Base-by-base conservation (phyloP, 2,113 vertebrate genomes). In the Oncorhynchus mykiss region DNA sequence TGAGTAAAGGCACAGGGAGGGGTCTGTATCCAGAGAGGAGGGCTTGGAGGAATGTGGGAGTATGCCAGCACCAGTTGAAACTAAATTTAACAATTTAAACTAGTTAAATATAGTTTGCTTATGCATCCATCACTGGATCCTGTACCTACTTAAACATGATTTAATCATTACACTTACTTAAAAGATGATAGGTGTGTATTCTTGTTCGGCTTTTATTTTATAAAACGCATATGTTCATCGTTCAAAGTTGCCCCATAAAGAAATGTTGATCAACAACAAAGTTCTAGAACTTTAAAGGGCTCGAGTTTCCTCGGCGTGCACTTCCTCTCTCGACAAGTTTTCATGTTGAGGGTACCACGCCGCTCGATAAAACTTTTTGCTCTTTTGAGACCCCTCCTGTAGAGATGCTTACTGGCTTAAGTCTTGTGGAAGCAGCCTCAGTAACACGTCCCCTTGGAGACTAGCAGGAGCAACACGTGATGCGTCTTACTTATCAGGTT, bases 391-490 rank as follows among this genome's bases (percentile, higher is more conserved):
- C 66, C 79, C 75, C 70, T 75, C 78, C 74, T 62, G 73, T 73
- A 85, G 84, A 89, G 93, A 93, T 93, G 91, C 92, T 93, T 82
- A 85, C 81, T 89, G 84, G 89, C 88, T 80, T 81, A 78, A 69
- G 71, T 70, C 45, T 81, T 70, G 86, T 82, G 79, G 39, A 45
- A 45, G 77, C 82, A 88, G 89, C 82, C 83, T 85, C 88, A 79
- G 86, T 82, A 90, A 90, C 90, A 91, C 91, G 94, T 95, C 93
- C 95, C 95, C 94, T 88, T 89, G 93, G 94, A 94, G 95, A 95
- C 93, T 86, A 88, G 93, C 93, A 89, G 91, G 88, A 89, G 91
- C 91, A 91, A 93, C 96, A 97, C 96, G 96, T 97, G 96, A 97
- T 95, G 95, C 88, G 94, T 91, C 87, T 90, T 93, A 94, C 95